Evolutionary conservation across 2,797 vertebrate genomes (phyloP).

Genomic region (Myripristis murdjan): DNA sequence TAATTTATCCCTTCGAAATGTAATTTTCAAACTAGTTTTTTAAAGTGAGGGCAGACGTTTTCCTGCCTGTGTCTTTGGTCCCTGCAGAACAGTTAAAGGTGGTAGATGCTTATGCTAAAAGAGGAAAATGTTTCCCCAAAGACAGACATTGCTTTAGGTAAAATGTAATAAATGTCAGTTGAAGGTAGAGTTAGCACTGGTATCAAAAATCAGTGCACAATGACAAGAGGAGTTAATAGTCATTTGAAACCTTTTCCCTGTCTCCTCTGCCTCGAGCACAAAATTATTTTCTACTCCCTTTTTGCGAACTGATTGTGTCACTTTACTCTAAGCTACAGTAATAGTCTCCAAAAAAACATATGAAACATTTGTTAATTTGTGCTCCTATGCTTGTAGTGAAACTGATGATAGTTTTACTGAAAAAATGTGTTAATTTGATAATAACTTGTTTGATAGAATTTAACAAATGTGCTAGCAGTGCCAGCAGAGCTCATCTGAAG

Average conservation of each 20-base stretch:
- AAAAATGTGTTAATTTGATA: background rate
- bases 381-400: background rate
- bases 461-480: too few relatives aligned
- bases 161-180: conserved; percentile 25
- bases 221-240: background rate
- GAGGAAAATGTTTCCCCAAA: conserved; percentile 10
- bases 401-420: background rate
- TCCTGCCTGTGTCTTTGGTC: background rate
- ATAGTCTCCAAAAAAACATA: background rate
- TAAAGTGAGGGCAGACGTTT: background rate
- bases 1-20: background rate
- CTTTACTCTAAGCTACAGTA: conserved; percentile 12
- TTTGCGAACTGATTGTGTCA: conserved; percentile 21
- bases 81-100: background rate
- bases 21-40: conserved; percentile 8
- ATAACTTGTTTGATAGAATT: background rate
- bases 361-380: background rate
- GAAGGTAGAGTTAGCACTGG: background rate
- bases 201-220: background rate
- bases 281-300: conserved; percentile 18
- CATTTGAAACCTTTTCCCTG: conserved; percentile 28
- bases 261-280: conserved; percentile 12
- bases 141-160: conserved; percentile 4
- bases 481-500: too few relatives aligned
- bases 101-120: conserved; percentile 15